Conservation (phyloP, 1,140 invertebrate species). For the Procambarus virginalis region DNA sequence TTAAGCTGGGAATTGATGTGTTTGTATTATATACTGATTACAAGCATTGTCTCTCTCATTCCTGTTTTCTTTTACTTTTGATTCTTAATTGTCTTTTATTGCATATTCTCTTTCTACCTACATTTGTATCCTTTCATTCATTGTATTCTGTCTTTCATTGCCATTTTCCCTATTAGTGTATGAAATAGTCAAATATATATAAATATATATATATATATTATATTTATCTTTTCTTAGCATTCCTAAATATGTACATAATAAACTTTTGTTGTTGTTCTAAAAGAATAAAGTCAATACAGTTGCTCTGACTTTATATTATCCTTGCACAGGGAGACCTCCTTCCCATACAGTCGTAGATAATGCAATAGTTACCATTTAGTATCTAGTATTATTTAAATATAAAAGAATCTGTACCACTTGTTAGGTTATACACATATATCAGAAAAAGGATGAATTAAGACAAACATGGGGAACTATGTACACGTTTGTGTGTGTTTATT, state of each 20-base stretch:
- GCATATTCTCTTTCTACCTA: neutral
- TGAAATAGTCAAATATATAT: slow-evolving; percentile 28
- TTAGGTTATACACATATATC: no score
- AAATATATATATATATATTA: neutral
- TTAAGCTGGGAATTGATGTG: slow-evolving; percentile 34
- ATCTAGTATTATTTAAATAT: no score
- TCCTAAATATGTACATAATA: slow-evolving; percentile 58
- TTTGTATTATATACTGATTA: slow-evolving; percentile 5
- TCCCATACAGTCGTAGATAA: no score
- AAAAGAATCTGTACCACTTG: no score
- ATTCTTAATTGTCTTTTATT: neutral
- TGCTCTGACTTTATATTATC: neutral
- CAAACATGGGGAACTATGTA: no score
- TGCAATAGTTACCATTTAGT: no score
- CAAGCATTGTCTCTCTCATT: slow-evolving; percentile 2
- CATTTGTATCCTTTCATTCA: slow-evolving; percentile 3
- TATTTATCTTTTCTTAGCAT: slow-evolving; percentile 60
- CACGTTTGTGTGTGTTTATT: no score
- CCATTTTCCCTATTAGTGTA: slow-evolving; percentile 31
- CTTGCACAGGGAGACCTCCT: neutral
- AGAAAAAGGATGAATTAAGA: no score
- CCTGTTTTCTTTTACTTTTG: neutral
- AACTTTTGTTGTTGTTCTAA: slow-evolving; percentile 52
- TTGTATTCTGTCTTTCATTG: slow-evolving; percentile 13
- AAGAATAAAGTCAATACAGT: slow-evolving; percentile 32